Percentiles rank a stretch among this genome's conserved stretches.
phyloP scores from a whole-genome alignment of 2,113 vertebrate genomes.

The Corvus hawaiiensis region DNA sequence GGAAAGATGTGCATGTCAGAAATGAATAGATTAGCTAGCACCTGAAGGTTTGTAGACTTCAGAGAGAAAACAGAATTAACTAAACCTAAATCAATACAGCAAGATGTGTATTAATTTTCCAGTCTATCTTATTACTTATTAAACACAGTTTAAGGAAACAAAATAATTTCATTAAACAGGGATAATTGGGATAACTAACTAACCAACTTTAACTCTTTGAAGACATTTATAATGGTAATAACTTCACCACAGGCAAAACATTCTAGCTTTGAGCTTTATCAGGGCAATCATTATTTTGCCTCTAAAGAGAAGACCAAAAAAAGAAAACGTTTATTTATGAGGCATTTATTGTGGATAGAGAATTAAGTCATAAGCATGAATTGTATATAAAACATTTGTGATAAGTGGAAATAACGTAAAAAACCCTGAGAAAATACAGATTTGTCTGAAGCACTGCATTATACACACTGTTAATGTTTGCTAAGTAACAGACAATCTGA shows the following conservation, averaged over 20 bases:
- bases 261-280: slow-evolving; percentile 40
- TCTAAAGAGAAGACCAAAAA: background rate
- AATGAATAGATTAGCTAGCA: background rate
- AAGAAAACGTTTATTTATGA: background rate
- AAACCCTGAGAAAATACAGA: background rate
- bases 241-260: slow-evolving; percentile 13
- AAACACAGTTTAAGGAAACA: slow-evolving; percentile 28
- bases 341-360: background rate
- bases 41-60: slow-evolving; percentile 16
- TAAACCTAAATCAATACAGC: slow-evolving; percentile 5
- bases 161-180: slow-evolving; percentile 24
- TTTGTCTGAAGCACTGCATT: background rate
- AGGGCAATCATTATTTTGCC: background rate
- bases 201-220: slow-evolving; percentile 4
- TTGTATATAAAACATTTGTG: background rate
- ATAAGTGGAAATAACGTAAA: background rate
- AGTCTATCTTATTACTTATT: slow-evolving; percentile 4
- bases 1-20: background rate
- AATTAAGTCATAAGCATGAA: background rate
- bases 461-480: background rate
- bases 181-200: background rate
- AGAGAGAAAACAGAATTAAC: slow-evolving; percentile 26
- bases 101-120: background rate
- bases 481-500: slow-evolving; percentile 5
- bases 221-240: background rate